Evolutionary conservation across 2,797 vertebrate genomes (phyloP).

Genomic region (Gastrophryne carolinensis): DNA sequence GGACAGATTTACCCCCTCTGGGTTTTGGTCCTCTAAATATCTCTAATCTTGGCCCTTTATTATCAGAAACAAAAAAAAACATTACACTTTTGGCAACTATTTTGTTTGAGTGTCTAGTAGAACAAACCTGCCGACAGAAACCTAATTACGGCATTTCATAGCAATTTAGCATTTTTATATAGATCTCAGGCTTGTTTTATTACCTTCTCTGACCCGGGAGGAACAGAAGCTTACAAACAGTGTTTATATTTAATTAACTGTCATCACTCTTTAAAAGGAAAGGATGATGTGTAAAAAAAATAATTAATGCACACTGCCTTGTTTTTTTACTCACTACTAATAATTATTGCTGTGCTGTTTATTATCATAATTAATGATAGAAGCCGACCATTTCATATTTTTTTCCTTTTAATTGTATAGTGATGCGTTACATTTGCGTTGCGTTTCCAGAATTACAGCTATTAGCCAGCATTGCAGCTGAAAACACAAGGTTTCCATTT

Average conservation of each 20-base stretch:
- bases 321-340: slow-evolving; percentile 23
- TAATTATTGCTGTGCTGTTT: slow-evolving; percentile 15
- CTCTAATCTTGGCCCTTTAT: too few species aligned
- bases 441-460: not conserved
- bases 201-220: not conserved
- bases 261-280: not conserved
- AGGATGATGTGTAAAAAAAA: slow-evolving; percentile 1
- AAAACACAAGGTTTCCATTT: not conserved
- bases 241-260: slow-evolving; percentile 16
- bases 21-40: too few species aligned
- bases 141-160: not conserved
- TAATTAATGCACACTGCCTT: not conserved
- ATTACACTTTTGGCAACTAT: not conserved
- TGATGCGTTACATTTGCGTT: not conserved
- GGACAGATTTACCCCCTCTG: too few species aligned
- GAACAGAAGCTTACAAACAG: not conserved
- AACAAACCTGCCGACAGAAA: not conserved
- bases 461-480: not conserved
- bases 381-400: slow-evolving; percentile 4
- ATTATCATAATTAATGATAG: slow-evolving; percentile 36
- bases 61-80: too few species aligned
- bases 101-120: not conserved
- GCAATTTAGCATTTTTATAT: not conserved
- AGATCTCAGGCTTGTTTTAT: not conserved
- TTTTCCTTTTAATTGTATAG: slow-evolving; percentile 9